phyloP scores from a whole-genome alignment of 2,797 vertebrate species.

The Oreortyx pictus region DNA sequence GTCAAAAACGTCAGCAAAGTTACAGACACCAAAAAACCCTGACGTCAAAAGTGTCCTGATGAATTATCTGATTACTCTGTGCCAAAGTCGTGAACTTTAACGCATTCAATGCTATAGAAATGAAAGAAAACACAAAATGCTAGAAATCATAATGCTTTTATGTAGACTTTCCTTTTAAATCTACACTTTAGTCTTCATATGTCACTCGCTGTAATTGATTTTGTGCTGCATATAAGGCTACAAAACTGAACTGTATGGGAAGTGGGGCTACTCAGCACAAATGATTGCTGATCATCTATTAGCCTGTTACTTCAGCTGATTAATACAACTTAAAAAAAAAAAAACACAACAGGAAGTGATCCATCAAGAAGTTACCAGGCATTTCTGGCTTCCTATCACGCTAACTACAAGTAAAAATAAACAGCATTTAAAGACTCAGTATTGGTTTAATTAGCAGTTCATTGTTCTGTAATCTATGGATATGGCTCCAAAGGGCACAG shows the following conservation, averaged over 20 bases:
- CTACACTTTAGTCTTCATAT: background rate
- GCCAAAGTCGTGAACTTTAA: background rate
- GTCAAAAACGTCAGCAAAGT: background rate
- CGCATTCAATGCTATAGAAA: background rate
- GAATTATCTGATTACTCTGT: background rate
- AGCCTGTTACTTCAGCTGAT: slow-evolving; percentile 12
- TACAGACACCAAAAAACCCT: slow-evolving; percentile 12
- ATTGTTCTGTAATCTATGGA: background rate
- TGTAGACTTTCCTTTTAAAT: background rate
- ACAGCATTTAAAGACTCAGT: background rate
- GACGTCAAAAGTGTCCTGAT: background rate
- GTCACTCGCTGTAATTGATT: background rate
- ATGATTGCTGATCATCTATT: background rate
- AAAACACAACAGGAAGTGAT: slow-evolving; percentile 10
- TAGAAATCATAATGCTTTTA: background rate
- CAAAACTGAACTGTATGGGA: background rate
- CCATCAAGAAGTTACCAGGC: background rate
- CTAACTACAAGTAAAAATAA: background rate
- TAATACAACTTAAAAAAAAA: background rate
- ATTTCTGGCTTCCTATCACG: background rate
- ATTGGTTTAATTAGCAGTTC: background rate
- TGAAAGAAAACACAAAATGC: background rate
- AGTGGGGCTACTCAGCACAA: background rate
- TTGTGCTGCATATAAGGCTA: background rate
- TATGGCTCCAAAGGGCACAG: background rate